Conservation (phyloP, 2,888 invertebrate genomes). For the Nesidiocoris tenuis region DNA sequence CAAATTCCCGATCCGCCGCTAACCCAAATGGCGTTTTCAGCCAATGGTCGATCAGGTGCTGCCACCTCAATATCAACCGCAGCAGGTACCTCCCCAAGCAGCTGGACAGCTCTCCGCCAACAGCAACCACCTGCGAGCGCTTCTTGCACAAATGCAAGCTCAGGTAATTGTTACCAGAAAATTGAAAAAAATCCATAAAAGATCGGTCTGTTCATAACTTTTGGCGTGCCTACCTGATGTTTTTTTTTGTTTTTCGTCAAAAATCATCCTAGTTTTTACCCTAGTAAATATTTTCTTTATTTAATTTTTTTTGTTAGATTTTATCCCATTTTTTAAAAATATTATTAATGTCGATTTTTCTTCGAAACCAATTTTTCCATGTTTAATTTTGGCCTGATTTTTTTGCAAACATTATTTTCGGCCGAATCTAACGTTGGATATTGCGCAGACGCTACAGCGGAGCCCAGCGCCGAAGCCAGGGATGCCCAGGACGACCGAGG, state of each 20-base stretch:
- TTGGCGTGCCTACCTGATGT: background rate
- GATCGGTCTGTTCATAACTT: background rate
- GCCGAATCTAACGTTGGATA: too few species aligned
- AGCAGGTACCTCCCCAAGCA: conserved; percentile 22
- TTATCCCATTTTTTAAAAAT: conserved; percentile 4
- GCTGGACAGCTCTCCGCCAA: conserved; percentile 36
- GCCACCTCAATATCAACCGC: conserved; percentile 47
- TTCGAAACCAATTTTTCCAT: too few species aligned
- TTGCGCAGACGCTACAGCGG: conserved; percentile 27
- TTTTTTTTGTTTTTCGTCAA: background rate
- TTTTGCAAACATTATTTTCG: too few species aligned
- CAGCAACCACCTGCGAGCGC: conserved; percentile 46
- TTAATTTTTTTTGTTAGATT: conserved; percentile 4
- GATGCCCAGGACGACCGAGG: conserved; percentile 39
- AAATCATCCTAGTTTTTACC: conserved; percentile 1
- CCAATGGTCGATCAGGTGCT: conserved; percentile 42
- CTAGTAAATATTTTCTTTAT: conserved; percentile 16
- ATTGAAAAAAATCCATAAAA: background rate
- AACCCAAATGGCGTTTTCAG: conserved; percentile 7
- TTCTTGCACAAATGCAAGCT: conserved; percentile 50
- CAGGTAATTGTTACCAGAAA: too few species aligned
- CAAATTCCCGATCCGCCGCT: too few species aligned
- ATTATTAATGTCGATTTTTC: too few species aligned
- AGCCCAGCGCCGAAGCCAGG: conserved; percentile 10
- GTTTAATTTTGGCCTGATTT: too few species aligned